Conservation (phyloP, 2,797 vertebrate genomes). For the Anomalospiza imberbis region DNA sequence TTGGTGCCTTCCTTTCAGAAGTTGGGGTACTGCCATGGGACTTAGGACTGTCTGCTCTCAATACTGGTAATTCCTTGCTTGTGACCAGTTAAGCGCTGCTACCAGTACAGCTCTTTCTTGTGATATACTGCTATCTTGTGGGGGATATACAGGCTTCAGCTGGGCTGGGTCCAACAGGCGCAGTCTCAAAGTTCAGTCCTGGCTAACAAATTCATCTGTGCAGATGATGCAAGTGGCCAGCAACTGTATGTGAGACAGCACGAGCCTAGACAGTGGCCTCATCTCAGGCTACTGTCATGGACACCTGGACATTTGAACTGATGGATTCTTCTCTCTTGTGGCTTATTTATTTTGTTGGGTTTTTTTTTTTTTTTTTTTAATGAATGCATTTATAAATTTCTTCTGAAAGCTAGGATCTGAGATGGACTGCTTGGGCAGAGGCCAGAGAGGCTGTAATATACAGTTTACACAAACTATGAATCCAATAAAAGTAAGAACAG, state of each 20-base stretch:
- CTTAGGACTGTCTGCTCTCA: background rate
- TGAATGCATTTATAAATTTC: background rate
- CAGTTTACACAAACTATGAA: background rate
- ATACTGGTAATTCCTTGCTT: background rate
- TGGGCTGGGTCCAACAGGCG: background rate
- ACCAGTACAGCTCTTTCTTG: background rate
- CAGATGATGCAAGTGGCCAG: background rate
- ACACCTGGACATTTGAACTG: background rate
- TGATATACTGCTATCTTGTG: background rate
- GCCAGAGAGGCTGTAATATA: background rate
- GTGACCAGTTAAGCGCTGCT: background rate
- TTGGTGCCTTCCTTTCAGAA: background rate
- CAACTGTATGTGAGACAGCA: background rate
- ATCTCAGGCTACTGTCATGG: background rate
- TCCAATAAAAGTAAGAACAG: background rate
- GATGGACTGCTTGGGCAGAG: background rate
- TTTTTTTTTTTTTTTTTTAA: background rate
- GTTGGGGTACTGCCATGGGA: background rate
- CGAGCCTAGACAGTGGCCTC: background rate
- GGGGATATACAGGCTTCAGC: background rate
- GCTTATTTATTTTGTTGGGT: background rate
- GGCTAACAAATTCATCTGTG: background rate
- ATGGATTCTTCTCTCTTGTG: background rate
- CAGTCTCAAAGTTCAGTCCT: background rate
- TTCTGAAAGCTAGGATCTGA: background rate